Conservation (phyloP, 2,113 vertebrate genomes). For the Pogonocichla stellata region DNA sequence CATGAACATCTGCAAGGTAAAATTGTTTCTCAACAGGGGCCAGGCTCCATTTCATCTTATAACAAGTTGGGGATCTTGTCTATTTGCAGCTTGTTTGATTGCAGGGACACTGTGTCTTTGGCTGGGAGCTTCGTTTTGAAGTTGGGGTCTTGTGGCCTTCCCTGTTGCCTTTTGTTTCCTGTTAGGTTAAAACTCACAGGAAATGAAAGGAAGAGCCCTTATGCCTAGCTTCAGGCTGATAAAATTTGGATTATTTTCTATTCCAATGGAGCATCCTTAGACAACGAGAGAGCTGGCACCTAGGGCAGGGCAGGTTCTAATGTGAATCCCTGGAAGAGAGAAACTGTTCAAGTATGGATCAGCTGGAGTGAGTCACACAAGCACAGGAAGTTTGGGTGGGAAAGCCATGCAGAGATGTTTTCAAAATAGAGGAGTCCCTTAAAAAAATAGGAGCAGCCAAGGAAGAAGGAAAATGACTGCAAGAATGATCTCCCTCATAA, state of each 20-base stretch:
- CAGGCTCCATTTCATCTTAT: constrained; percentile 15
- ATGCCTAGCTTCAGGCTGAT: background rate
- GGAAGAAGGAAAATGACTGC: background rate
- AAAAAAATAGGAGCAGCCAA: background rate
- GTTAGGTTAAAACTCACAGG: background rate
- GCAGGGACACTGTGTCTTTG: background rate
- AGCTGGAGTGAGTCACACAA: background rate
- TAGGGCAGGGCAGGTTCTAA: background rate
- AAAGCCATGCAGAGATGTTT: background rate
- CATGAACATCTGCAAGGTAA: constrained; percentile 45
- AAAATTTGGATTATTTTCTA: background rate
- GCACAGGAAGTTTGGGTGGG: background rate
- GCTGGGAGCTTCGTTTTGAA: background rate
- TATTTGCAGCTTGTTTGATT: constrained; percentile 11
- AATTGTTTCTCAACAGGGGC: constrained; percentile 30
- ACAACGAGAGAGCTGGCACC: background rate
- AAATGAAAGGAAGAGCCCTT: background rate
- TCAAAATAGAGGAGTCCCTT: background rate
- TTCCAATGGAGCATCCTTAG: background rate
- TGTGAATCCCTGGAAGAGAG: background rate
- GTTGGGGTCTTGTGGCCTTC: background rate
- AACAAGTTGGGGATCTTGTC: background rate
- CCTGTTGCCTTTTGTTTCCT: background rate
- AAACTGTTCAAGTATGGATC: background rate
- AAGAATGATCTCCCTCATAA: background rate